phyloP scores from a whole-genome alignment of 2,888 invertebrate species.

The Athalia rosae region DNA sequence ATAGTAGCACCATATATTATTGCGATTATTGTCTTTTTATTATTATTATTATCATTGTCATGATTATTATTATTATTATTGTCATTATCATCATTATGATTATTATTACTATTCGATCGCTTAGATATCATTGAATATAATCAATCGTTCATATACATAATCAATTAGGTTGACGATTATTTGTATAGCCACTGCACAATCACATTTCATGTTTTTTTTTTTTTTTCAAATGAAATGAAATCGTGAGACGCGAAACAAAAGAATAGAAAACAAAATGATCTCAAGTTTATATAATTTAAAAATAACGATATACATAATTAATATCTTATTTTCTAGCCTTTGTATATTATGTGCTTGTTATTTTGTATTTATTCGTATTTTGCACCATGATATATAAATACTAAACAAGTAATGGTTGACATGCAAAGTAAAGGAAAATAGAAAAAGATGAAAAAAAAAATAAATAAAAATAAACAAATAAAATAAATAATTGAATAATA shows the following conservation, averaged over 20 bases:
- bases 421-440: slow-evolving; percentile 48
- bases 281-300: slow-evolving; percentile 66
- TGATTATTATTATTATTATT: slow-evolving; percentile 8
- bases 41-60: slow-evolving; percentile 13
- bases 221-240: slow-evolving; percentile 44
- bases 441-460: slow-evolving; percentile 45
- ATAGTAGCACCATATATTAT: slow-evolving; percentile 29
- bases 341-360: slow-evolving; percentile 71
- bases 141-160: slow-evolving; percentile 50
- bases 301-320: slow-evolving; percentile 57
- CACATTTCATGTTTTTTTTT: slow-evolving; percentile 8
- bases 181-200: slow-evolving; percentile 39
- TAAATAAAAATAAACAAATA: neutral
- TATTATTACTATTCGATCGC: slow-evolving; percentile 23
- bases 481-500: slow-evolving; percentile 48
- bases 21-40: neutral
- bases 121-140: neutral
- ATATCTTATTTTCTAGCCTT: slow-evolving; percentile 62
- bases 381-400: slow-evolving; percentile 57
- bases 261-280: slow-evolving; percentile 65
- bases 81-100: slow-evolving; percentile 10
- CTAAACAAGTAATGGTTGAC: slow-evolving; percentile 48
- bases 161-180: slow-evolving; percentile 50
- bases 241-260: slow-evolving; percentile 42
- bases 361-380: slow-evolving; percentile 68